Evolutionary conservation across 2,113 vertebrate species (phyloP).

Genomic region (Burhinus oedicnemus): DNA sequence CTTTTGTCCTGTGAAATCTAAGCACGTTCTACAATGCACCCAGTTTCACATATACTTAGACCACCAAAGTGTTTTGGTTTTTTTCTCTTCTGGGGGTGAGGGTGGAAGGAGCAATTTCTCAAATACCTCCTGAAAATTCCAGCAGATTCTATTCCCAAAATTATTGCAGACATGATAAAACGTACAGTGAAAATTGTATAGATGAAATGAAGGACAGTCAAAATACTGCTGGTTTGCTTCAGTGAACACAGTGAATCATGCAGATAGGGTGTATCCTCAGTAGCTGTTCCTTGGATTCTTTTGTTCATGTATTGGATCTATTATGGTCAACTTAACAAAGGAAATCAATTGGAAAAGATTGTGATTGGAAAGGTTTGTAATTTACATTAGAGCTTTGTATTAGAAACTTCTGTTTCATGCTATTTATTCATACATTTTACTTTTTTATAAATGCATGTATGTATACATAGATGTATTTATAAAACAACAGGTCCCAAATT

Average conservation of each 20-base stretch:
- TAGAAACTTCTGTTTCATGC: neutral
- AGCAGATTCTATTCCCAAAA: neutral
- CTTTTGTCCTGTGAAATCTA: conserved; percentile 57
- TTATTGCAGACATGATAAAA: neutral
- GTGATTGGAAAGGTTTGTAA: neutral
- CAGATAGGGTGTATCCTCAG: neutral
- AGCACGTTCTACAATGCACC: neutral
- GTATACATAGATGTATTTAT: neutral
- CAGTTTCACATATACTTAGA: neutral
- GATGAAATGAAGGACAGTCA: neutral
- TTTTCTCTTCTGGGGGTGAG: neutral
- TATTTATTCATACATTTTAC: neutral
- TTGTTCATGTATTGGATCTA: neutral
- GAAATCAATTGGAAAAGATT: conserved; percentile 1
- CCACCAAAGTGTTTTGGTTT: neutral
- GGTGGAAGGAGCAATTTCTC: neutral
- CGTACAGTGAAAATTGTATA: neutral
- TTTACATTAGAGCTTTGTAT: neutral
- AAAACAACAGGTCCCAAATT: neutral
- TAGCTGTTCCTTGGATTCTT: neutral
- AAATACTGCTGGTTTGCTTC: neutral
- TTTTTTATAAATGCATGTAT: neutral
- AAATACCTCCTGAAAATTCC: neutral
- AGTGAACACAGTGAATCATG: neutral
- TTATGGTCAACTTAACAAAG: neutral